Evolutionary conservation across 2,113 vertebrate genomes (phyloP), one percentile per base, ranked within the genome.

Genomic region (Halcyon senegalensis): DNA sequence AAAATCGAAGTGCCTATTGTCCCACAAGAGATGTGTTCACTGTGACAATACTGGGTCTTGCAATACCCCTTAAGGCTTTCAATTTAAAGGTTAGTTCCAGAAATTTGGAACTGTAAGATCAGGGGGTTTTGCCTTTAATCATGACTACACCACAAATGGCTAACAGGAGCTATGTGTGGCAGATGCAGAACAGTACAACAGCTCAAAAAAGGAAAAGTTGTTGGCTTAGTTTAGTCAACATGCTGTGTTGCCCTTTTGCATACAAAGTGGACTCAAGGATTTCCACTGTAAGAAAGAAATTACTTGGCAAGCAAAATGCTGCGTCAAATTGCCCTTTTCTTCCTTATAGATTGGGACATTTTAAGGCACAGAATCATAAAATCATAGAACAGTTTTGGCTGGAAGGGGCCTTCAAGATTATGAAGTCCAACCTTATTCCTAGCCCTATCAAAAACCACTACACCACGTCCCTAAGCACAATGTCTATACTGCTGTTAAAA

Each of bases 161-260:
- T 86, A 96, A 96, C 93, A 97, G 67, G 74, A 96, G 64, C 82
- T 86, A 92, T 33, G 37, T 94, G 93, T 96, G 80, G 21, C 93
- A 96, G 92, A 96, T 95, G 84, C 81, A 95, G 53, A 96, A 97
- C 82, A 96, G 91, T 77, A 96, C 72, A 97, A 96, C 69, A 96
- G 89, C 39, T 96, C 92, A 92, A 23, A 93, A 96, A 91, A 70
- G 91, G 66, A 93, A 92, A 95, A 82, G 74, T 75, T 97, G 86
- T 97, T 95, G 85, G 95, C 94, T 96, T 92, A 70, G 84, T 92
- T 96, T 95, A 95, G 93, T 93, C 95, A 96, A 97, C 97, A 97
- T 89, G 91, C 96, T 94, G 96, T 53, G 84, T 80, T 90, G 89
- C 93, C 84, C 80, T 66, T 95, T 81, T 68, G 81, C 2, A 0